Base-by-base conservation (phyloP, 1,140 invertebrate genomes). In the Ctenoplectra terminalis region DNA sequence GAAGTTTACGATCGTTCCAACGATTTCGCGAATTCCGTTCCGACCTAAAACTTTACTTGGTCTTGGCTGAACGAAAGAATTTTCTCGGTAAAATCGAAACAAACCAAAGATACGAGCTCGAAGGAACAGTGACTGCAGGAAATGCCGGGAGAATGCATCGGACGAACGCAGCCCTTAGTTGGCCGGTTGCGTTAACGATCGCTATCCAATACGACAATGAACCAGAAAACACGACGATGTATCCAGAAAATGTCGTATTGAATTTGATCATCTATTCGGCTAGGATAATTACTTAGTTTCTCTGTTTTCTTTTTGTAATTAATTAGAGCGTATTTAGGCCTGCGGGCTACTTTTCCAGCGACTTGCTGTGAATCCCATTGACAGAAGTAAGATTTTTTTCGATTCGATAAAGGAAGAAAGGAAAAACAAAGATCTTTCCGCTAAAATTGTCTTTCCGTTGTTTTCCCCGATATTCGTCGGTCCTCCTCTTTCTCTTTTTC, bases 321-420 rank as follows among this genome's bases (percentile, higher is more conserved):
- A 81, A 90, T 91, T 92, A 92, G 86, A 91, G 85, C 88, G 83
- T 92, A 92, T 92, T 92, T 92, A 92, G 91, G 91, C 91, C 91
- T 92, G 91, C 85, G 91, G 91, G 91, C 91, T 92, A 92, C 91
- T 92, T 92, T 91, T 92, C 72, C 89, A 87, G 86, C 86, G 82
- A 89, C 82, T 81, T 81, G 87, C 89, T 90, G 84, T 88, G 77
- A 89, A 85, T 90, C 85, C 86, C 87, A 88, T 88, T 85, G 80
- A 88, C 85, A 86, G 81, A 83, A 81, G 52, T 79, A 72, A 90
- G 75, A 80, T 76, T 31, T 61, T 50, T n/a, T 37, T 37, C 60
- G 63, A 71, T 17, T 60, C 31, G 26, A 64, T 31, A 70, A 61
- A 52, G 70, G 31, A 43, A 54, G 31, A 48, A 77, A 82, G 46